phyloP scores from a whole-genome alignment of 2,888 invertebrate species.

The Oscheius sp. region DNA sequence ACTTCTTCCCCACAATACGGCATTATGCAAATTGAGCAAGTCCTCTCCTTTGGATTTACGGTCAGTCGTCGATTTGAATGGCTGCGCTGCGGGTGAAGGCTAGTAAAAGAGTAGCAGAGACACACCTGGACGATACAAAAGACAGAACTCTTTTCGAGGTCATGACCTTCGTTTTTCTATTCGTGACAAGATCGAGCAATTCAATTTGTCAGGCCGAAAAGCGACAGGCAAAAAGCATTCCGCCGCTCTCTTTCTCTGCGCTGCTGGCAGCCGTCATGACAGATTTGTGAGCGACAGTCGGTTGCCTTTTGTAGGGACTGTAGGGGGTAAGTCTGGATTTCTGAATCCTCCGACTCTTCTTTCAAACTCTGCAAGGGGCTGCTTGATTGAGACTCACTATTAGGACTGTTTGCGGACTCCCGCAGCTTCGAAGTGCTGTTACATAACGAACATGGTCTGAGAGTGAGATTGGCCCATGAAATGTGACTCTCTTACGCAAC shows the following conservation, averaged over 20 bases:
- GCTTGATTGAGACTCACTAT: not conserved
- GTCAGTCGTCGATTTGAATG: constrained; percentile 23
- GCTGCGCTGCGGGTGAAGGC: not conserved
- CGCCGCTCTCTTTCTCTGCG: constrained; percentile 16
- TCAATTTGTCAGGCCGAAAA: constrained; percentile 26
- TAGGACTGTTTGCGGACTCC: constrained; percentile 14
- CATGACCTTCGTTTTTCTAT: constrained; percentile 17
- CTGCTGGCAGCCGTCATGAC: not conserved
- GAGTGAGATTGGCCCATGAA: constrained; percentile 7
- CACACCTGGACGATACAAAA: constrained; percentile 12
- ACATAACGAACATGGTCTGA: constrained; percentile 18
- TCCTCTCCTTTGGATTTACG: constrained; percentile 6
- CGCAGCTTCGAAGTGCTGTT: constrained; percentile 18
- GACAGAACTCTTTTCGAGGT: too few species aligned
- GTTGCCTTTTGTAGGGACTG: too few species aligned
- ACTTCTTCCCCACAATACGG: not conserved
- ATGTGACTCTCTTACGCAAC: constrained; percentile 25
- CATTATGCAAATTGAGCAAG: constrained; percentile 9
- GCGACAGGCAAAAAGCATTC: constrained; percentile 26
- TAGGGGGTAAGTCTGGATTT: too few species aligned
- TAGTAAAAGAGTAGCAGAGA: constrained; percentile 14
- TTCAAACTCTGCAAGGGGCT: too few species aligned
- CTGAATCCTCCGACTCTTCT: too few species aligned
- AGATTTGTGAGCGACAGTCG: not conserved
- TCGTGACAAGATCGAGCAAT: constrained; percentile 19